phyloP scores from a whole-genome alignment of 1,140 invertebrate species.

The Ectropis grisescens region DNA sequence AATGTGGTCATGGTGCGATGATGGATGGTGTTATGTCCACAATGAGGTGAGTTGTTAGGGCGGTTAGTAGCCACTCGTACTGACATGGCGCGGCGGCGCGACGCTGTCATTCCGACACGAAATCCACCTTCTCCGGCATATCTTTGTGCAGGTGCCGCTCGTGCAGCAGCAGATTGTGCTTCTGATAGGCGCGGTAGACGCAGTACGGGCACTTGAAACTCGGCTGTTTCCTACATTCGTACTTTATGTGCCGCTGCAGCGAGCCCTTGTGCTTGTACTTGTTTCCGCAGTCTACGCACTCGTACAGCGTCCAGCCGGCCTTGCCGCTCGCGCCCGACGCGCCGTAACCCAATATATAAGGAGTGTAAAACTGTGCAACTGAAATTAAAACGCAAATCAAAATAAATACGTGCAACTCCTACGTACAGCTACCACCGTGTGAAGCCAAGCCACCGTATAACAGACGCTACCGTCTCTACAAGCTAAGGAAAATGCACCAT shows the following conservation, averaged over 20 bases:
- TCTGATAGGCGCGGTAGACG: conserved; percentile 67
- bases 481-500: conserved; percentile 64
- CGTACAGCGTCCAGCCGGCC: conserved; percentile 60
- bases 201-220: conserved; percentile 75
- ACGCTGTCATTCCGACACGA: conserved; percentile 65
- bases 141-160: conserved; percentile 65
- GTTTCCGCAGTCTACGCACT: conserved; percentile 74
- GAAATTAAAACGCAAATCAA: conserved; percentile 65
- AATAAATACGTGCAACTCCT: conserved; percentile 59
- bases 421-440: conserved; percentile 43
- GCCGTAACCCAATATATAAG: conserved; percentile 66
- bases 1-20: too few species aligned
- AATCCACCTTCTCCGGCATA: conserved; percentile 63
- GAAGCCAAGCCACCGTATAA: conserved; percentile 50
- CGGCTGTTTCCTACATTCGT: conserved; percentile 78
- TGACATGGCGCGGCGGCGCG: conserved; percentile 47
- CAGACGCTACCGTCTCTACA: conserved; percentile 24
- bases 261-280: conserved; percentile 71
- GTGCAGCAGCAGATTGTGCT: conserved; percentile 67
- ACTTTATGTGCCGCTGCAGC: conserved; percentile 74
- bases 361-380: conserved; percentile 66
- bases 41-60: too few species aligned
- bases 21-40: too few species aligned
- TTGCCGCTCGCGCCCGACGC: conserved; percentile 49
- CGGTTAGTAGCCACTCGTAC: too few species aligned